phyloP scores from a whole-genome alignment of 2,888 invertebrate genomes.

The Dynastes maya region DNA sequence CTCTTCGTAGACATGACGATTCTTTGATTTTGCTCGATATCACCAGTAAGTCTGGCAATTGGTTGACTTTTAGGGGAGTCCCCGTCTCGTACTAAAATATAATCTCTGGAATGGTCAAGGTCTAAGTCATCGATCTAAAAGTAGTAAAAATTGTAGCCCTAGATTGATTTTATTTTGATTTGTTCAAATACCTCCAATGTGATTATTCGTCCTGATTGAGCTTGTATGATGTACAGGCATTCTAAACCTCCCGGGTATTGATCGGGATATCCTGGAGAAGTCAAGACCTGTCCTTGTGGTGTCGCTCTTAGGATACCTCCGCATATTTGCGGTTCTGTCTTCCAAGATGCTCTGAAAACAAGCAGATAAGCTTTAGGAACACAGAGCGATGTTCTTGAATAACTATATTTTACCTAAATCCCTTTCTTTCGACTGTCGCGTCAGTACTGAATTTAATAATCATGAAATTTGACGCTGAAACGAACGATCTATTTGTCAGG shows the following conservation, averaged over 20 bases:
- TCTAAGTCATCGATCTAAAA: constrained; percentile 85
- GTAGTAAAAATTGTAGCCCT: not conserved
- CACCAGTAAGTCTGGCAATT: constrained; percentile 88
- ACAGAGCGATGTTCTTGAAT: constrained; percentile 15
- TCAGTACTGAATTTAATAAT: constrained; percentile 97
- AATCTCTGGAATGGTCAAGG: constrained; percentile 87
- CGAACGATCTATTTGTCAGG: constrained; percentile 86
- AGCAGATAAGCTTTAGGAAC: constrained; percentile 29
- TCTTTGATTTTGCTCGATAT: constrained; percentile 81
- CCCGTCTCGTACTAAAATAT: constrained; percentile 92
- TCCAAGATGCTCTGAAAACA: constrained; percentile 86
- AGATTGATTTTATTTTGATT: not conserved
- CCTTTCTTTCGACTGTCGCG: constrained; percentile 92
- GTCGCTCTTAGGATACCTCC: constrained; percentile 91
- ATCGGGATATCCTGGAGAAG: constrained; percentile 93
- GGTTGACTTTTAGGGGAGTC: constrained; percentile 88
- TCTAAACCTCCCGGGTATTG: constrained; percentile 97
- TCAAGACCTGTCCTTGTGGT: constrained; percentile 89
- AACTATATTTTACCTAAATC: constrained; percentile 78
- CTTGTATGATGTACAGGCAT: constrained; percentile 92
- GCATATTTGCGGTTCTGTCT: constrained; percentile 94
- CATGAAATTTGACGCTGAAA: constrained; percentile 98
- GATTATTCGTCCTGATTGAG: constrained; percentile 92
- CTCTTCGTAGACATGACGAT: constrained; percentile 93
- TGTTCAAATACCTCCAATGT: constrained; percentile 81